Evolutionary conservation across 2,113 vertebrate species (phyloP).

Genomic region (Cyanoramphus novaezelandiae): DNA sequence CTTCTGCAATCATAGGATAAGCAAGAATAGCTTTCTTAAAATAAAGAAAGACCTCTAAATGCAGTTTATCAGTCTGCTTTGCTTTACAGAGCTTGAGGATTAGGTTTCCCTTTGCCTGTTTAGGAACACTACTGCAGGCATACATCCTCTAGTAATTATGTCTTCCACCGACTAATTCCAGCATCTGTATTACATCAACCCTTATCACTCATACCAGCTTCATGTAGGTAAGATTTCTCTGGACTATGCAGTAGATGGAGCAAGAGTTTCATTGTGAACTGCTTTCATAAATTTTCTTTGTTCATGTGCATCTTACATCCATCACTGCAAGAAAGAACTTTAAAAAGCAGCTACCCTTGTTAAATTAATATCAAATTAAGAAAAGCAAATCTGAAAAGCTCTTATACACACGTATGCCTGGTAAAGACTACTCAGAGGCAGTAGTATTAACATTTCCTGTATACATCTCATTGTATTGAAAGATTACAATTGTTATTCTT

Average conservation of each 20-base stretch:
- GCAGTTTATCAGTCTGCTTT: not conserved
- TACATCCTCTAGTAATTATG: not conserved
- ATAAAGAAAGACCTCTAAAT: not conserved
- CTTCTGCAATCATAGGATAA: not conserved
- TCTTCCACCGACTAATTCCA: not conserved
- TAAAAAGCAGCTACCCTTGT: not conserved
- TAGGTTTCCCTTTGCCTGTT: not conserved
- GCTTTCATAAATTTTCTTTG: conserved; percentile 27
- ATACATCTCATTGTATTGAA: not conserved
- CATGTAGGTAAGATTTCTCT: not conserved
- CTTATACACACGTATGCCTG: not conserved
- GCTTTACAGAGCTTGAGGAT: not conserved
- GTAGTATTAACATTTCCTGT: not conserved
- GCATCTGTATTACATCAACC: not conserved
- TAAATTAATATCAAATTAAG: not conserved
- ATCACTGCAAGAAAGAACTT: not conserved
- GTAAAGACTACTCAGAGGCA: not conserved
- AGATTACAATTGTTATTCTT: not conserved
- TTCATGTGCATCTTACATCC: not conserved
- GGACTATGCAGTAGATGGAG: conserved; percentile 49
- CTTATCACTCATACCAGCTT: not conserved
- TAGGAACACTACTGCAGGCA: not conserved
- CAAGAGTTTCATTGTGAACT: conserved; percentile 38
- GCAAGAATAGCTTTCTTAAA: not conserved
- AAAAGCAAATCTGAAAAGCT: not conserved